These are phyloP conservation scores for Blennius ocellaris DNA, from an alignment of 2,113 vertebrate genomes.

Conservation along the genomic window DNA sequence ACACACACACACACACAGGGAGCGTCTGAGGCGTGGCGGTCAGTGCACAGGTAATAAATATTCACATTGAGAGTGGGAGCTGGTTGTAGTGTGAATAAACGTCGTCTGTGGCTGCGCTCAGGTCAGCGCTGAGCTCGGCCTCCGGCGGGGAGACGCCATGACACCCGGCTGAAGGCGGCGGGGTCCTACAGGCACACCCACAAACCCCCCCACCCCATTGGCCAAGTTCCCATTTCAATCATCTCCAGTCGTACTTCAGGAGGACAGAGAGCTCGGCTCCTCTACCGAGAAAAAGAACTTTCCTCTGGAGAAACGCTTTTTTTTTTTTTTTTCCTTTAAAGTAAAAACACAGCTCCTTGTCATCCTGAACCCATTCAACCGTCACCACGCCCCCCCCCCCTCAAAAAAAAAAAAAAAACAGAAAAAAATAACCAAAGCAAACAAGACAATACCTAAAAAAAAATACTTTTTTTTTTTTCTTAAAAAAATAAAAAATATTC, in stretches of 20 bases:
- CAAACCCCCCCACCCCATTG: constrained; percentile 66
- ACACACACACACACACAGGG: constrained; percentile 42
- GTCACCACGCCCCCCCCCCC: constrained; percentile 70
- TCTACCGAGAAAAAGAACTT: neutral
- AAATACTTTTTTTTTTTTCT: constrained; percentile 83
- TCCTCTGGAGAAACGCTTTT: too few species aligned
- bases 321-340: too few species aligned
- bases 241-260: constrained; percentile 69
- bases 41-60: constrained; percentile 79
- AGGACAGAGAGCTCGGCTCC: constrained; percentile 60
- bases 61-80: constrained; percentile 80
- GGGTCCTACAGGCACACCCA: constrained; percentile 30
- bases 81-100: constrained; percentile 48
- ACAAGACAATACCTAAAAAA: constrained; percentile 82
- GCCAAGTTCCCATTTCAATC: constrained; percentile 51
- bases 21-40: constrained; percentile 69
- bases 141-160: neutral
- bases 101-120: constrained; percentile 14
- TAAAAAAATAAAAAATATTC: constrained; percentile 99
- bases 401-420: constrained; percentile 74
- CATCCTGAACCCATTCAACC: constrained; percentile 83
- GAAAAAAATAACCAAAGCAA: constrained; percentile 81
- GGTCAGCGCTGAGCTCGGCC: neutral
- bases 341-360: constrained; percentile 56
- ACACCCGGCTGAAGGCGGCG: constrained; percentile 3